Evolutionary conservation across 2,797 vertebrate species (phyloP).

Genomic region (Esox masquinongy): DNA sequence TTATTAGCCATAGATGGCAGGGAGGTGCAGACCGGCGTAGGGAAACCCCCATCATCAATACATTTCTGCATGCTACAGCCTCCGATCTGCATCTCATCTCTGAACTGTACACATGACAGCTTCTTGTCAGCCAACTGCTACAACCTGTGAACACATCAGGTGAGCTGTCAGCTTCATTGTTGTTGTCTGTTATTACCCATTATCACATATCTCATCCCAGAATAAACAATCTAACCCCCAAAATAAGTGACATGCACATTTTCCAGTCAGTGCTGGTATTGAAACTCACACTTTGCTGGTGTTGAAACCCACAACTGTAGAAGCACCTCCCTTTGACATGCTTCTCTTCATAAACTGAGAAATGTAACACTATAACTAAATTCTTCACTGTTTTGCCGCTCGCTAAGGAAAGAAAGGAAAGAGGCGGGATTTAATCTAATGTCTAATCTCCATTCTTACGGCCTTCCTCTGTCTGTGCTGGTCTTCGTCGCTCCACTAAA

Average conservation of each 20-base stretch:
- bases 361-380: background rate
- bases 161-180: background rate
- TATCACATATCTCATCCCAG: background rate
- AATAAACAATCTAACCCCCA: background rate
- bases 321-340: background rate
- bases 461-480: constrained; percentile 35
- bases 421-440: constrained; percentile 54
- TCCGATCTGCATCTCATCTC: background rate
- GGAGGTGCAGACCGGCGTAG: background rate
- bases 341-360: background rate
- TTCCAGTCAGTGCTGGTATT: background rate
- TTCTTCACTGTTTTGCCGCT: background rate
- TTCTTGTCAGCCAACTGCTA: background rate
- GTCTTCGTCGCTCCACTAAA: background rate
- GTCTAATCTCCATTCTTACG: constrained; percentile 66
- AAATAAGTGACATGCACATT: background rate
- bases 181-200: background rate
- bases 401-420: background rate
- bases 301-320: background rate
- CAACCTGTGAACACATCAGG: constrained; percentile 1
- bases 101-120: background rate
- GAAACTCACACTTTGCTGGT: background rate
- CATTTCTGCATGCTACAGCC: background rate
- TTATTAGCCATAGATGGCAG: background rate
- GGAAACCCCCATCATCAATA: background rate